Evolutionary conservation across 1,140 invertebrate genomes (phyloP), one percentile per base, ranked within the genome.

Genomic region (Schlechtendalia chinensis): DNA sequence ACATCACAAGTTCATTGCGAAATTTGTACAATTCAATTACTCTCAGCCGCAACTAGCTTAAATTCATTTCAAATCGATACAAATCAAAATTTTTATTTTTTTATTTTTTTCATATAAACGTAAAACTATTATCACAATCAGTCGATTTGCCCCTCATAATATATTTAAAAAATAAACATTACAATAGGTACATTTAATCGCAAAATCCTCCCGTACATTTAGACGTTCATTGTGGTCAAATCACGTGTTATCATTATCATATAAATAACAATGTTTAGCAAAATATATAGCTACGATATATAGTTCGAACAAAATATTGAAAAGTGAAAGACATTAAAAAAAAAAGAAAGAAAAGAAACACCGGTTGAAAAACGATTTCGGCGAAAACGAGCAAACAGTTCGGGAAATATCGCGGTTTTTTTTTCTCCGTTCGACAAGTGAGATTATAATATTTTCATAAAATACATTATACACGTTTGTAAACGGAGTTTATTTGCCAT

Each of bases 81-180:
- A 39, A 75, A 56, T 75, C 17, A 58, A 53, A 53, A 53, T 71
- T 8, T 53, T 54, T 32, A 72, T 71, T 27, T 71, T 27, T 53
- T 29, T 24, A 50, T 22, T 72, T 29, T 58, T 58, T 58, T 32
- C 39, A 47, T 47, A 69, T 45, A 69, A 77, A 39, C 72, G 58
- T 79, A 79, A 79, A 58, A 79, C 75, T 79, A 79, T 79, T 79
- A 79, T 79, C 75, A 79, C 75, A 79, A 79, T 79, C 75, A 59
- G 58, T 79, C 75, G 75, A 61, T 79, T 79, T 50, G 56, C 75
- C 75, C 75, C 58, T 79, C 75, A 67, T 39, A 61, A 45, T 56
- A 39, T 8, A 45, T 59, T 58, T 24, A 58, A 77, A 75, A 59
- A 22, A 77, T 50, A 59, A 77, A 77, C 17, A 77, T 19, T n/a